These are phyloP conservation scores for Puntigrus tetrazona DNA, from an alignment of 2,113 vertebrate genomes.

Conservation along the genomic window DNA sequence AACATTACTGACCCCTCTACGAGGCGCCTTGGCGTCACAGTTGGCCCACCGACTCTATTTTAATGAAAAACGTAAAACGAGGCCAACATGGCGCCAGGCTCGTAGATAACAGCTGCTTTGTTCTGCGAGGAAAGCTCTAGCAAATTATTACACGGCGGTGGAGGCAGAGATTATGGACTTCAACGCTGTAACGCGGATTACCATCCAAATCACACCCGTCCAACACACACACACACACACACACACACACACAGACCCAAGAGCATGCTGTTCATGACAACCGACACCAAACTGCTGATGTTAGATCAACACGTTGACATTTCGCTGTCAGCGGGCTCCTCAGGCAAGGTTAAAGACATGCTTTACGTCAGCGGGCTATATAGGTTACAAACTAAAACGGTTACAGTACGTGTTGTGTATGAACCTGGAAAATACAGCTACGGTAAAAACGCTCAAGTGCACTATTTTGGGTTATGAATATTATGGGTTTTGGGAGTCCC, in stretches of 20 bases:
- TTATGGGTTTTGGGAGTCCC: too few relatives aligned
- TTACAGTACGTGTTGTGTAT: neutral
- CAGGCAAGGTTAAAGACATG: neutral
- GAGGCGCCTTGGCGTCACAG: conserved; percentile 47
- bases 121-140: conserved; percentile 46
- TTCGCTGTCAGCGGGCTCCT: neutral
- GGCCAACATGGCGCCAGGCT: conserved; percentile 70
- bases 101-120: conserved; percentile 59
- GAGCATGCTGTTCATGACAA: neutral
- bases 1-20: neutral
- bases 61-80: conserved; percentile 57
- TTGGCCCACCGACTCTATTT: conserved; percentile 28
- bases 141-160: conserved; percentile 31
- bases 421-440: too few relatives aligned
- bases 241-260: neutral
- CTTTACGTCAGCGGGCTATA: neutral
- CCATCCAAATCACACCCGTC: conserved; percentile 40
- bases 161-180: conserved; percentile 61
- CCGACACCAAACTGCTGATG: neutral
- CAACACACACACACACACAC: too few relatives aligned
- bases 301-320: neutral
- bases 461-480: too few relatives aligned
- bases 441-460: too few relatives aligned
- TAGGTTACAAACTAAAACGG: neutral
- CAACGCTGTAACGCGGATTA: conserved; percentile 49